Percentiles rank a stretch among this genome's conserved stretches.
Conservation (phyloP, 2,113 vertebrate genomes). For the Hippocampus comes region DNA sequence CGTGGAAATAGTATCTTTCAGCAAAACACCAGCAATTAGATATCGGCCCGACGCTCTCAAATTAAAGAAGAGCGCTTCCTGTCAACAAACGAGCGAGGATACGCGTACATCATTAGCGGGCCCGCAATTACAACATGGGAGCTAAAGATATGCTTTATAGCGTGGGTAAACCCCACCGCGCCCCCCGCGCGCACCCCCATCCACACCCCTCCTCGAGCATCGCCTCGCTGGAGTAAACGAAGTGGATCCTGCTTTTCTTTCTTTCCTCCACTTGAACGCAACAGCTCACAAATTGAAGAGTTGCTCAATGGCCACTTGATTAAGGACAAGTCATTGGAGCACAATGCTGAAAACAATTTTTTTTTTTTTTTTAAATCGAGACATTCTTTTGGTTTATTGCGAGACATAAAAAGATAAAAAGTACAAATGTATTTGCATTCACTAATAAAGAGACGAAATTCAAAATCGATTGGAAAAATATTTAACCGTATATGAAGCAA, state of each 20-base stretch:
- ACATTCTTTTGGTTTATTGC: not conserved
- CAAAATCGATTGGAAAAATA: too few relatives aligned
- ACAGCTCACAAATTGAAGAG: not conserved
- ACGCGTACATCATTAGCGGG: slow-evolving; percentile 72
- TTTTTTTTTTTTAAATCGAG: too few relatives aligned
- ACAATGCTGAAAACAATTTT: not conserved
- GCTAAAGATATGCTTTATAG: slow-evolving; percentile 63
- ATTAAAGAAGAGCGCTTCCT: slow-evolving; percentile 70
- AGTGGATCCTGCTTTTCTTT: slow-evolving; percentile 29
- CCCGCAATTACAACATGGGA: slow-evolving; percentile 73
- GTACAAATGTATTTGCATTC: not conserved
- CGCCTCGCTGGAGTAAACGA: slow-evolving; percentile 58
- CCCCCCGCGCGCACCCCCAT: not conserved
- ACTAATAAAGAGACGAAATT: not conserved
- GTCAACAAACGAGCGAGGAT: slow-evolving; percentile 68
- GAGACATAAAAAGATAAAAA: not conserved
- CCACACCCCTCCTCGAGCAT: slow-evolving; percentile 42
- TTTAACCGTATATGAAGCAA: too few relatives aligned
- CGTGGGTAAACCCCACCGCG: not conserved
- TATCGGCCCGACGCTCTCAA: slow-evolving; percentile 62
- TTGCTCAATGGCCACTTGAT: not conserved
- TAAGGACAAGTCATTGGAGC: not conserved
- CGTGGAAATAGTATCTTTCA: slow-evolving; percentile 66
- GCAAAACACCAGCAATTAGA: slow-evolving; percentile 74
- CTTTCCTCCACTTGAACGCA: not conserved